Percentiles rank a stretch among this genome's conserved stretches.
These are phyloP conservation scores for Stichopus horrens DNA, from an alignment of 53 echinoderm and acorn worm species.

Conservation along the genomic window DNA sequence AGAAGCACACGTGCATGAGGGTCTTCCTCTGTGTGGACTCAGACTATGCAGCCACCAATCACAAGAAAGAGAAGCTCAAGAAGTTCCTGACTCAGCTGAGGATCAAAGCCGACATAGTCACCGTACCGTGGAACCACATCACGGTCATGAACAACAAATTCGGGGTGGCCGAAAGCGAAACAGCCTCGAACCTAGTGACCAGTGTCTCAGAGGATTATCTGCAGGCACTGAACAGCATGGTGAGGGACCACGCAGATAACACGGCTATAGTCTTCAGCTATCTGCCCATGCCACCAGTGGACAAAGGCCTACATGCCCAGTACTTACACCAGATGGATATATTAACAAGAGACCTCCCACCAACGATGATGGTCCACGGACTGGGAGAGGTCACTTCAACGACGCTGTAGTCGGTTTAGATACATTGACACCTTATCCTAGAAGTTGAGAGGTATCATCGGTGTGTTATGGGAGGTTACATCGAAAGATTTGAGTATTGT, in stretches of 20 bases:
- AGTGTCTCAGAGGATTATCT: conserved; percentile 78
- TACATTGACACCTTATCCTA: background rate
- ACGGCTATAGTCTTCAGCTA: conserved; percentile 83
- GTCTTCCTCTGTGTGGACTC: conserved; percentile 88
- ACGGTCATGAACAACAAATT: conserved; percentile 52
- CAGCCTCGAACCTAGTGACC: conserved; percentile 52
- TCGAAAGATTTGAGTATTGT: background rate
- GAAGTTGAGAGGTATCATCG: background rate
- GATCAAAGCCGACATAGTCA: conserved; percentile 81
- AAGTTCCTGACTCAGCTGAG: conserved; percentile 79
- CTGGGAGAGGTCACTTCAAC: conserved; percentile 77
- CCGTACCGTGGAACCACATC: conserved; percentile 69
- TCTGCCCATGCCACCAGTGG: conserved; percentile 79
- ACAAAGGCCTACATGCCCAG: conserved; percentile 61
- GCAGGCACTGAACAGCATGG: conserved; percentile 69
- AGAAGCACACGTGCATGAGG: conserved; percentile 62
- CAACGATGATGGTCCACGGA: conserved; percentile 89
- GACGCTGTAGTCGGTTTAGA: conserved; percentile 29
- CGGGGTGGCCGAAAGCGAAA: conserved; percentile 28
- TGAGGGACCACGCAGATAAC: conserved; percentile 58
- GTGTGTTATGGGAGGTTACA: background rate
- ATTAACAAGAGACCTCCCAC: conserved; percentile 70
- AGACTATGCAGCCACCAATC: conserved; percentile 50
- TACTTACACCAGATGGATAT: conserved; percentile 77
- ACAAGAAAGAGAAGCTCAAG: conserved; percentile 71